Conservation (phyloP, 1,140 invertebrate species). For the Drosophila repletoides region DNA sequence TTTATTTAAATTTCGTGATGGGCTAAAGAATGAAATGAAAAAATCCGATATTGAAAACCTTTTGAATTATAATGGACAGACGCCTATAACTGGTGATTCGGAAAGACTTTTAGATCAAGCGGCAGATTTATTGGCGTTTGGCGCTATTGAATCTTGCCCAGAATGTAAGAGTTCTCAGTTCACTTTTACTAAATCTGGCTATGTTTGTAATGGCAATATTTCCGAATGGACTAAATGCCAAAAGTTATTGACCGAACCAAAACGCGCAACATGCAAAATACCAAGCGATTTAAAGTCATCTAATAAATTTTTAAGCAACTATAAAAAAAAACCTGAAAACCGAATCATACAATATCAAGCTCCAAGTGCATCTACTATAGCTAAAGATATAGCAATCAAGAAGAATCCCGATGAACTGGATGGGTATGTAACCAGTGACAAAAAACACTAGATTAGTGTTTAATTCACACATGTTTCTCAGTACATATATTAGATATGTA, state of each 20-base stretch:
- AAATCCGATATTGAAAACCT: constrained; percentile 86
- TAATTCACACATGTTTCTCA: no score
- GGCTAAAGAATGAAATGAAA: constrained; percentile 83
- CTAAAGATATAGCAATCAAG: constrained; percentile 80
- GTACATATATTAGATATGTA: constrained; percentile 5
- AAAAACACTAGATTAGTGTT: not conserved
- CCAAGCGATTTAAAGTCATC: constrained; percentile 86
- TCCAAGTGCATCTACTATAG: constrained; percentile 82
- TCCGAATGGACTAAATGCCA: constrained; percentile 96
- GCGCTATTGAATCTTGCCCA: constrained; percentile 89
- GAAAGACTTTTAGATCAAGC: constrained; percentile 90
- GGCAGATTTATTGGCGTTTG: constrained; percentile 94
- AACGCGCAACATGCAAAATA: constrained; percentile 88
- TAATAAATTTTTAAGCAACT: constrained; percentile 86
- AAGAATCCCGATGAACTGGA: constrained; percentile 84
- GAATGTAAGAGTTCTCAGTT: constrained; percentile 91
- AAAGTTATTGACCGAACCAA: constrained; percentile 88
- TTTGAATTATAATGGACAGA: constrained; percentile 89
- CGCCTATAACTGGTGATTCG: constrained; percentile 85
- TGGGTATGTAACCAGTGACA: constrained; percentile 65
- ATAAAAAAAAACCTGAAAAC: constrained; percentile 86
- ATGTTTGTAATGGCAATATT: constrained; percentile 90
- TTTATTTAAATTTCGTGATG: constrained; percentile 87
- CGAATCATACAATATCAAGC: constrained; percentile 86
- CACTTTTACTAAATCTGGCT: constrained; percentile 88